phyloP scores from a whole-genome alignment of 2,888 invertebrate genomes.

The Clepsis dumicolana region DNA sequence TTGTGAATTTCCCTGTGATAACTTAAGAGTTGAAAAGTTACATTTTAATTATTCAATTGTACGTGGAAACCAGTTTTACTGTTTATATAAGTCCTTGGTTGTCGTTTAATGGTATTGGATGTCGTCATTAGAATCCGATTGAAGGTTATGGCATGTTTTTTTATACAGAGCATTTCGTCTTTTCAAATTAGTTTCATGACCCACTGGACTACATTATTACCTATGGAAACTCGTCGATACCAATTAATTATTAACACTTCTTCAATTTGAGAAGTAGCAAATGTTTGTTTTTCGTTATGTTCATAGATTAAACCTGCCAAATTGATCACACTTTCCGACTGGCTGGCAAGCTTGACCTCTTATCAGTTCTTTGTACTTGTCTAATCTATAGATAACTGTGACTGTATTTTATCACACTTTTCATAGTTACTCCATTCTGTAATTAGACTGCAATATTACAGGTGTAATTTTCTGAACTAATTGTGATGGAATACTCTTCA shows the following conservation, averaged over 20 bases:
- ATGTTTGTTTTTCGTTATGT: constrained; percentile 5
- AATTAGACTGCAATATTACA: constrained; percentile 17
- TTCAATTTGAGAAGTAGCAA: neutral
- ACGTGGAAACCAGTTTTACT: constrained; percentile 69
- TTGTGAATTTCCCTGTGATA: neutral
- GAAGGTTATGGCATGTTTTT: constrained; percentile 16
- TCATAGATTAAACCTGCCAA: neutral
- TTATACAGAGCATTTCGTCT: constrained; percentile 1
- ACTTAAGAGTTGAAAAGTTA: constrained; percentile 40
- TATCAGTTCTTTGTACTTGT: constrained; percentile 36
- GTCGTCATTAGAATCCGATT: constrained; percentile 28
- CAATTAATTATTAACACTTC: constrained; percentile 13
- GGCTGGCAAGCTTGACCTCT: constrained; percentile 19
- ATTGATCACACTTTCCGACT: neutral
- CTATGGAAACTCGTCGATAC: constrained; percentile 8
- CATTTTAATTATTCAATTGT: constrained; percentile 58
- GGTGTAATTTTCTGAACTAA: constrained; percentile 1
- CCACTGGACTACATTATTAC: constrained; percentile 37
- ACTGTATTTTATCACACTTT: constrained; percentile 15
- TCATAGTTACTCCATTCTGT: neutral
- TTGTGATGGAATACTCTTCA: constrained; percentile 25
- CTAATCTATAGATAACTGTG: constrained; percentile 39
- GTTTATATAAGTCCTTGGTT: constrained; percentile 64
- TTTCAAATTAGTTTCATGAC: constrained; percentile 30
- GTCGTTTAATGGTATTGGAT: constrained; percentile 60